Evolutionary conservation across 2,888 invertebrate genomes (phyloP).

Genomic region (Rotaria socialis): DNA sequence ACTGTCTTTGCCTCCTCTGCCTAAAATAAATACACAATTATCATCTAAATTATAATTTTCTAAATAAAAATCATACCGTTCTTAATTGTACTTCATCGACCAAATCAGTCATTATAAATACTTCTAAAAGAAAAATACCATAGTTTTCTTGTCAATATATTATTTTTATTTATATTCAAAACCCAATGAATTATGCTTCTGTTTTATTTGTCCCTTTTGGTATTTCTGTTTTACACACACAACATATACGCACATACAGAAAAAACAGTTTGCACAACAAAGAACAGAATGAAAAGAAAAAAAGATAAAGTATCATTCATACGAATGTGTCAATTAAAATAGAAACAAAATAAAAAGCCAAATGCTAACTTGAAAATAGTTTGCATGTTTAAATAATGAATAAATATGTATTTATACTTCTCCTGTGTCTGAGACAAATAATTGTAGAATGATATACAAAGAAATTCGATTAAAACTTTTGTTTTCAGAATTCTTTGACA

Average conservation of each 20-base stretch:
- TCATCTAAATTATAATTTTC: neutral
- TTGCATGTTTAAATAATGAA: neutral
- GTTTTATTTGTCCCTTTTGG: neutral
- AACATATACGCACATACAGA: neutral
- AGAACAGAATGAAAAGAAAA: neutral
- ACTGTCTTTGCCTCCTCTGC: constrained; percentile 16
- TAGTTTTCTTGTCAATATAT: neutral
- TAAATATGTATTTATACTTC: neutral
- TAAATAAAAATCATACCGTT: neutral
- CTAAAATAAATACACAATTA: neutral
- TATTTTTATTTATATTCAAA: neutral
- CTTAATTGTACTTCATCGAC: constrained; percentile 30
- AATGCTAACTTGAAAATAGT: neutral
- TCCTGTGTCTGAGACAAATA: neutral
- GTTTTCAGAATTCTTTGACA: neutral
- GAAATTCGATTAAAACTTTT: neutral
- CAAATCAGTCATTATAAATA: constrained; percentile 4
- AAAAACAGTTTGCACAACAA: neutral
- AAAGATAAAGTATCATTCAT: neutral
- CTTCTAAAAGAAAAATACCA: neutral
- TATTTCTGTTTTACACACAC: neutral
- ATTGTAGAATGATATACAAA: neutral
- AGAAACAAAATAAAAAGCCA: neutral
- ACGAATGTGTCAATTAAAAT: neutral
- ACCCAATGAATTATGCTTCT: neutral